phyloP scores from a whole-genome alignment of 2,797 vertebrate genomes.

The Sardinella longiceps region DNA sequence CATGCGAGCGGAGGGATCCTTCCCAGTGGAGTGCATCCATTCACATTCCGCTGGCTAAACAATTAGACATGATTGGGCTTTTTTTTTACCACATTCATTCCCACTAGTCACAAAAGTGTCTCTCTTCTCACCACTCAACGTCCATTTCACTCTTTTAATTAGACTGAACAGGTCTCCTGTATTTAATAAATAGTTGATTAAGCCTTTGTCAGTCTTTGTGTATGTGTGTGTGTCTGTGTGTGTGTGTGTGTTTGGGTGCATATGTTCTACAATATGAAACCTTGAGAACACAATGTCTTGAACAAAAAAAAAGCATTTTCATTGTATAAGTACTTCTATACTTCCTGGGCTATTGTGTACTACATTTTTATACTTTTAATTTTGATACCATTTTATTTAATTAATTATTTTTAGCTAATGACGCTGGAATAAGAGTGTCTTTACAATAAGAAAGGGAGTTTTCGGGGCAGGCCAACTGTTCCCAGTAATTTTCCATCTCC shows the following conservation, averaged over 20 bases:
- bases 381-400: not conserved
- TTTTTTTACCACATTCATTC: slow-evolving; percentile 18
- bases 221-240: too few species aligned
- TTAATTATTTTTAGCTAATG: not conserved
- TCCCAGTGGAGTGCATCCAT: slow-evolving; percentile 22
- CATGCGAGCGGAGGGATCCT: not conserved
- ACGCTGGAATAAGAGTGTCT: not conserved
- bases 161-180: not conserved
- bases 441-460: not conserved
- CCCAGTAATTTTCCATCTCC: not conserved
- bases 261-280: not conserved
- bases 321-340: not conserved
- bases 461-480: not conserved
- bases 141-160: slow-evolving; percentile 17
- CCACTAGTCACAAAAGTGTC: slow-evolving; percentile 19
- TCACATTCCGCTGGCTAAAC: slow-evolving; percentile 20
- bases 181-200: slow-evolving; percentile 18
- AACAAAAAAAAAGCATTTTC: too few species aligned
- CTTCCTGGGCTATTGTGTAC: too few species aligned
- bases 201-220: slow-evolving; percentile 15
- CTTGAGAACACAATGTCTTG: not conserved
- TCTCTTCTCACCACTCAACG: not conserved
- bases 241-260: too few species aligned
- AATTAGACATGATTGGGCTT: slow-evolving; percentile 19
- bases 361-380: not conserved